Percentiles rank a stretch among this genome's conserved stretches.
phyloP scores from a whole-genome alignment of 2,888 invertebrate species.

The Rotaria socialis region DNA sequence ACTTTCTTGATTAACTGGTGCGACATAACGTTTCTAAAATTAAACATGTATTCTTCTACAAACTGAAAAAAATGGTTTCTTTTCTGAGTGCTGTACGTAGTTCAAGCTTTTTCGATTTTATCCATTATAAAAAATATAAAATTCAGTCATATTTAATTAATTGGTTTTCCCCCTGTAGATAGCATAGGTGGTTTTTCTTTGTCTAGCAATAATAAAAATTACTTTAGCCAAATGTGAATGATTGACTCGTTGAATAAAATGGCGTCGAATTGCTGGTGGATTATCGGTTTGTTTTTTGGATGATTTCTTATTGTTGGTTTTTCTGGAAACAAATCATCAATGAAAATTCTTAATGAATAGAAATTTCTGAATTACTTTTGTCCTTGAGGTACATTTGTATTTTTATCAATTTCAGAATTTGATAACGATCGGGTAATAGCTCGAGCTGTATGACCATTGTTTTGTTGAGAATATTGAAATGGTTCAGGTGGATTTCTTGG shows the following conservation, averaged over 20 bases:
- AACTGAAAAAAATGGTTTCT: too few relatives aligned
- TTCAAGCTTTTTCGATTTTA: too few relatives aligned
- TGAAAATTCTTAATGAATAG: too few relatives aligned
- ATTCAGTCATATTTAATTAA: too few relatives aligned
- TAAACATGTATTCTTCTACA: too few relatives aligned
- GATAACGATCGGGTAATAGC: neutral
- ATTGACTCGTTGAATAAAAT: slow-evolving; percentile 17
- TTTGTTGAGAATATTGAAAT: neutral
- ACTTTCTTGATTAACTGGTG: slow-evolving; percentile 57
- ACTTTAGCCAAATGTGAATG: slow-evolving; percentile 25
- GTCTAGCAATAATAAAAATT: neutral
- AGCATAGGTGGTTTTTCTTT: too few relatives aligned
- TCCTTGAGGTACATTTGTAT: neutral
- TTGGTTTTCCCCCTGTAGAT: too few relatives aligned
- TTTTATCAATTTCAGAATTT: neutral
- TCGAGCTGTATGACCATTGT: neutral
- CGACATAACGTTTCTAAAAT: slow-evolving; percentile 54
- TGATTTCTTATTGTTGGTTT: neutral
- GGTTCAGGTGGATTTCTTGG: slow-evolving; percentile 26
- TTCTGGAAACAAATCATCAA: neutral
- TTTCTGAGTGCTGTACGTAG: too few relatives aligned
- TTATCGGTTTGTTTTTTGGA: neutral
- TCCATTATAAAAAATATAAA: too few relatives aligned
- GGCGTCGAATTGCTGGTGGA: neutral
- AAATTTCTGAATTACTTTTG: neutral